Base-by-base conservation (phyloP, 1,140 invertebrate genomes). In the Chironomus tepperi region DNA sequence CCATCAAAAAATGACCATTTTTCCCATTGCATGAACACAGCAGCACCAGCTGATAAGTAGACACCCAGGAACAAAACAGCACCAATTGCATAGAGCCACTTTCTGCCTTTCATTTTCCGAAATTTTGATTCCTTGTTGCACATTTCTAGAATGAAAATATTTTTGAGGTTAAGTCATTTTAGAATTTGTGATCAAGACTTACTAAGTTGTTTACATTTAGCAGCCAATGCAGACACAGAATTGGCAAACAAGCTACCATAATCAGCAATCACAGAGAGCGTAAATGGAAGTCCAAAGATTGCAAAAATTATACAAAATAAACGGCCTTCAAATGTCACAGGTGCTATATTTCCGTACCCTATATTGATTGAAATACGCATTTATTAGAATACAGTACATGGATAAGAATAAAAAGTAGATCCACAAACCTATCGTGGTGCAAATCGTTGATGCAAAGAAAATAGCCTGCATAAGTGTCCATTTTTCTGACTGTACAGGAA, bases 241-340 rank as follows among this genome's bases (percentile, higher is more conserved):
- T 89, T 88, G n/a, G 94, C 94, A 78, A 97, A 90, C 8, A 96
- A 82, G 79, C 90, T 88, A 42, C 96, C 96, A 84, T 94, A 89
- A 81, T 97, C 96, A 7, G 95, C 95, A 64, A 98, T 93, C 18
- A 97, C 96, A 0, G 94, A 94, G 43, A 98, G 83, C 6, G 95
- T 97, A 70, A 98, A 84, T 1, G 96, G 96, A 79, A 97, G 96
- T 15, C 96, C 96, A 47, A 98, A 88, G 70, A 97, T 86, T 8
- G 96, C 95, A 81, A 97, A 98, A 15, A 95, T 84, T 72, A 98
- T 95, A 81, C 95, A 98, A 79, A 97, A 94, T 24, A 92, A 84
- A 74, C 93, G 87, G 8, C 97, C 97, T 80, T 88, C 86, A 75
- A 87, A 87, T 3, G 96, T 98, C 43, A 90, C 89, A 0, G 97